Conservation (phyloP, 1,140 invertebrate genomes). For the Drosophila paulistorum region DNA sequence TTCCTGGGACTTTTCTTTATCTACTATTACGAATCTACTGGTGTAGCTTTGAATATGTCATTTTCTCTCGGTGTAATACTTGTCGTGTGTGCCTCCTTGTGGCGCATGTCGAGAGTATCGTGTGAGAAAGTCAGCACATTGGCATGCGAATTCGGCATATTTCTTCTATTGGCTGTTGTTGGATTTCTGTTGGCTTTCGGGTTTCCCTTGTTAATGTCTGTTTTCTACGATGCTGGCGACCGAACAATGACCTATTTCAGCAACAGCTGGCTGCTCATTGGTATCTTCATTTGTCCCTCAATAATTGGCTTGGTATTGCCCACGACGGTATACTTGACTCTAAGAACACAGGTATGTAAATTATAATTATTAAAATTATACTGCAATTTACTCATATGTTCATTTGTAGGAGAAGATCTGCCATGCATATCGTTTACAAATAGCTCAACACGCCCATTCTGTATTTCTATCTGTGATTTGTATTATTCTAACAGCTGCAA, state of each 20-base stretch:
- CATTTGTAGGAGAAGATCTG: slow-evolving; percentile 54
- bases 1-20: slow-evolving; percentile 90
- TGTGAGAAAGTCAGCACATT: slow-evolving; percentile 36
- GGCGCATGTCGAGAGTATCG: slow-evolving; percentile 54
- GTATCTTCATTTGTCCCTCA: slow-evolving; percentile 85
- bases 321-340: slow-evolving; percentile 40
- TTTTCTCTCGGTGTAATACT: slow-evolving; percentile 83
- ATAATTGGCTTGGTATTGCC: slow-evolving; percentile 75
- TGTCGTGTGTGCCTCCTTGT: slow-evolving; percentile 82
- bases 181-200: slow-evolving; percentile 83
- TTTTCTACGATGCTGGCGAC: slow-evolving; percentile 80
- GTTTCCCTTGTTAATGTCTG: slow-evolving; percentile 84
- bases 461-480: slow-evolving; percentile 57
- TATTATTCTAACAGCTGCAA: slow-evolving; percentile 46
- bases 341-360: slow-evolving; percentile 84
- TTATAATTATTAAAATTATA: not conserved
- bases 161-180: slow-evolving; percentile 58
- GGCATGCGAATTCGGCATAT: slow-evolving; percentile 52
- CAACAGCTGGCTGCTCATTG: slow-evolving; percentile 86
- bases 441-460: slow-evolving; percentile 66
- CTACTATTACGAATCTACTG: slow-evolving; percentile 85
- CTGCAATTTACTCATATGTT: no score
- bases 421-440: slow-evolving; percentile 56
- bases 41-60: slow-evolving; percentile 85
- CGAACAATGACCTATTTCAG: slow-evolving; percentile 89